A percentile compares a stretch with the other conserved stretches of the same genome.
Evolutionary conservation across 2,888 invertebrate species (phyloP).

Genomic region (Cheilosia vernalis): DNA sequence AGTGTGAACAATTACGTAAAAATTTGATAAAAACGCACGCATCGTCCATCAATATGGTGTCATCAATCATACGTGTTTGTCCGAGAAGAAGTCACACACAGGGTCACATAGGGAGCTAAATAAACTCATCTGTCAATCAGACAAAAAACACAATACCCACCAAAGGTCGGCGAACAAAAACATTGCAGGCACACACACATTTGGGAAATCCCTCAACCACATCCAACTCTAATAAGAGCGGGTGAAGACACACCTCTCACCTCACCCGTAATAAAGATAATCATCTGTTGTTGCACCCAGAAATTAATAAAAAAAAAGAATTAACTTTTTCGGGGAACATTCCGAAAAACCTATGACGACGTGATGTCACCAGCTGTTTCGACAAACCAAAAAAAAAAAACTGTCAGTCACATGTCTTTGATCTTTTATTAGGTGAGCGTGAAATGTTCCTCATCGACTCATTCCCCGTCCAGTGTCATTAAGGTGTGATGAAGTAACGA

Average conservation of each 20-base stretch:
- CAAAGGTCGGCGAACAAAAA: constrained; percentile 42
- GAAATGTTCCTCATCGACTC: not conserved
- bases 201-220: constrained; percentile 29
- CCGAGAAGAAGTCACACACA: constrained; percentile 27
- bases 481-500: constrained; percentile 44
- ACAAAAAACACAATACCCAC: constrained; percentile 20
- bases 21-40: constrained; percentile 41
- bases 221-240: constrained; percentile 1
- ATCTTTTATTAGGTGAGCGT: constrained; percentile 33
- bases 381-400: constrained; percentile 3
- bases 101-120: constrained; percentile 30
- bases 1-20: constrained; percentile 55
- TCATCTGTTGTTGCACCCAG: constrained; percentile 42
- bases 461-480: constrained; percentile 28
- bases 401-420: constrained; percentile 33
- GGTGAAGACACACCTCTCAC: constrained; percentile 19
- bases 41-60: constrained; percentile 32
- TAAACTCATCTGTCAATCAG: constrained; percentile 39
- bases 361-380: constrained; percentile 59
- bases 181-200: constrained; percentile 1
- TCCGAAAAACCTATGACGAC: constrained; percentile 1
- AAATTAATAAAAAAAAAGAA: constrained; percentile 9
- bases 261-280: constrained; percentile 37
- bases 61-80: constrained; percentile 47
- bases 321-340: constrained; percentile 26